These are phyloP conservation scores for Manis javanica DNA, from an alignment of 2,797 vertebrate genomes.

Conservation along the genomic window DNA sequence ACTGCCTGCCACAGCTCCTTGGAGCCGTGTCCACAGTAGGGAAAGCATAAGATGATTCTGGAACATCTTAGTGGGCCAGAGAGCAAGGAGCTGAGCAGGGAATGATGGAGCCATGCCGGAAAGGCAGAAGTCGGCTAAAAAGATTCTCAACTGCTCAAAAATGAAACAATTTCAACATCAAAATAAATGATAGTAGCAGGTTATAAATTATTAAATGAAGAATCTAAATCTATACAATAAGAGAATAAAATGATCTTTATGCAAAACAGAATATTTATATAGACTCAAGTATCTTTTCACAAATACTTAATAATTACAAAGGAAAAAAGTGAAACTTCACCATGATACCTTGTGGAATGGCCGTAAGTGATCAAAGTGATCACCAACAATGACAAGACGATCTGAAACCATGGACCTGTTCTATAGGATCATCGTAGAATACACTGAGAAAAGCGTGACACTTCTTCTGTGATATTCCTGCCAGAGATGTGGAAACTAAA, in stretches of 20 bases:
- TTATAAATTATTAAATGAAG: constrained; percentile 22
- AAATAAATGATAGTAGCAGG: constrained; percentile 4
- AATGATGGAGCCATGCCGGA: not conserved
- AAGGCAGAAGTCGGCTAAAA: not conserved
- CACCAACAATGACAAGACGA: not conserved
- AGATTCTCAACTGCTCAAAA: not conserved
- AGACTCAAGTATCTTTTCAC: not conserved
- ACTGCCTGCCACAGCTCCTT: too few species aligned
- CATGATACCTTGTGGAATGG: not conserved
- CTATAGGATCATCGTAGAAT: not conserved
- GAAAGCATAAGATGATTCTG: too few species aligned
- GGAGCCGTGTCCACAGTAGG: too few species aligned
- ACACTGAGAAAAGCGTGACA: not conserved
- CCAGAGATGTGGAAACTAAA: not conserved
- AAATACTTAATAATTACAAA: constrained; percentile 32
- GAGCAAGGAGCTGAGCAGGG: not conserved
- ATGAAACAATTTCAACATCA: constrained; percentile 2
- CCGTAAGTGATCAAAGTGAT: not conserved
- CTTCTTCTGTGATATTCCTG: not conserved
- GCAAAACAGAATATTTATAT: not conserved
- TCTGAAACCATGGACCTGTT: not conserved
- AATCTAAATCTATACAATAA: not conserved
- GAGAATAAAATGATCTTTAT: not conserved
- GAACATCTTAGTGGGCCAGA: not conserved
- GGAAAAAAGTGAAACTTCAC: not conserved